Evolutionary conservation across 2,113 vertebrate genomes (phyloP), one percentile per base, ranked within the genome.

Genomic region (Caretta caretta): DNA sequence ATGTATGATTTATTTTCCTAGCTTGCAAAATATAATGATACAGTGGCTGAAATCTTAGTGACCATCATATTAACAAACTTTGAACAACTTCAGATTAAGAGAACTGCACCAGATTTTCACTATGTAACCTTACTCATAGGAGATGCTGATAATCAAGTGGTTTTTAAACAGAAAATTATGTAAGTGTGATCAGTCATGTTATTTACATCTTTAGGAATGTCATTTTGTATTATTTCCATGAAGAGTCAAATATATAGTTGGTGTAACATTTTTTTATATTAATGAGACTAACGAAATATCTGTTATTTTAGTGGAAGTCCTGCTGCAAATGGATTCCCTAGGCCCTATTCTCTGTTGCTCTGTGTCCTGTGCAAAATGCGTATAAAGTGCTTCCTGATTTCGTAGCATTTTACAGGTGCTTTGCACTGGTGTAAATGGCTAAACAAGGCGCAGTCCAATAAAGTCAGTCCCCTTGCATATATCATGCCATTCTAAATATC

Each of bases 121-220:
- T 98, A 98, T 85, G 94, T 98, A 86, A 98, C 99, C 0, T 29
- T 99, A 94, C 93, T 99, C 88, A 98, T 99, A 51, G 99, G 99
- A 97, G 98, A 99, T 97, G 96, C 98, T 94, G 99, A 99, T 98
- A 99, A 99, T 96, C 97, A 98, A 80, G 98, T 99, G 12, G 96
- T 99, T 96, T 99, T 99, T 98, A 98, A 98, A 86, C 99, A 99
- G 88, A 99, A 98, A 98, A 98, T 99, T 95, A 98, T 88, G 98
- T 99, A 96, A 97, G 98, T 98, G 86, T 97, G 27, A 80, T 88
- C 79, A 53, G 27, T 22, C 65, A 38, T 38, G 10, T 94, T 25
- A 31, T 57, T 95, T 1, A 0, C 7, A 27, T 91, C 1, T 27
- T 89, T 87, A 57, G 78, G 69, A 48, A 48, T 78, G 46, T 27